Evolutionary conservation across 2,888 invertebrate genomes (phyloP), one percentile per base, ranked within the genome.

Genomic region (Thymelicus sylvestris): DNA sequence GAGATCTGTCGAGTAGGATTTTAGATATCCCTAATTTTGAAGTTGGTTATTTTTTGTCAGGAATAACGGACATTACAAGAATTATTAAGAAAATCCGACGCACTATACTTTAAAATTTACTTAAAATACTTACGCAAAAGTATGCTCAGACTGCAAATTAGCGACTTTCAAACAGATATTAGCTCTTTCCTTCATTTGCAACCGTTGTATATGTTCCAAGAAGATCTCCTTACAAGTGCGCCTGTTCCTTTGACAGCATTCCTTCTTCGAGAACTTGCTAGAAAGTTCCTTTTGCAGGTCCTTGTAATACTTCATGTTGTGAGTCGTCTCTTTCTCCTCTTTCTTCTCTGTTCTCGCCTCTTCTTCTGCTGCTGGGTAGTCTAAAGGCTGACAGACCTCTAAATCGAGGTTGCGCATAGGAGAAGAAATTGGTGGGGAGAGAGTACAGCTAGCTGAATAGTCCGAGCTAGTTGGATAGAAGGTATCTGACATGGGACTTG

Each of bases 261-360:
- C 86, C 65, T 80, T 86, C 76, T 89, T 90, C 0, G 89, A 84
- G 69, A 88, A 91, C 2, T 77, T 77, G 8, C 77, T 76, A 0
- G 83, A 78, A 2, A 92, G 81, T 67, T 90, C 89, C 73, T 89
- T 92, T 75, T 91, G 92, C 71, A 88, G 62, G 71, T 92, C 92
- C 13, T 92, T 92, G 63, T 86, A 92, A 47, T 89, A 86, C 68
- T 91, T 82, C 77, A 83, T 65, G 0, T 75, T 78, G 75, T 76
- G 77, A 0, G 76, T 75, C 0, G 71, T 57, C 7, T 61, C 47
- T 65, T 63, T 5, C 15, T 55, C 67, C 1, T 55, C 57, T 31
- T 64, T 62, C 0, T 64, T 62, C 0, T 6, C 41, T 15, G 55
- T 72, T 0, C 55, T 50, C 0, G 48, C 24, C 10, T 74, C 47